These are phyloP conservation scores for Nasonovia ribisnigri DNA, from an alignment of 2,888 invertebrate genomes.

Conservation along the genomic window DNA sequence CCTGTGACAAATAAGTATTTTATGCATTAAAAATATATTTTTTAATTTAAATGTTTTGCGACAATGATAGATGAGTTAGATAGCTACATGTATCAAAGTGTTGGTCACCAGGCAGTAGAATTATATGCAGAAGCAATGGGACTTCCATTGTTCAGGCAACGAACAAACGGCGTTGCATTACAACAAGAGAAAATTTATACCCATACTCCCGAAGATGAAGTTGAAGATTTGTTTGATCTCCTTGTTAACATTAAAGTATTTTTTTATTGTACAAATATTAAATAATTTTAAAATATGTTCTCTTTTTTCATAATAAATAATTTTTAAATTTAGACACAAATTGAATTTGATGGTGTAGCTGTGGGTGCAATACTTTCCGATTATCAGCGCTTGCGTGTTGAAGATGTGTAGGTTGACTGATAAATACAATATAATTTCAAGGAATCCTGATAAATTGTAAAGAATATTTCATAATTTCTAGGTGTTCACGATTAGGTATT, in stretches of 20 bases:
- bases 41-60: conserved; percentile 61
- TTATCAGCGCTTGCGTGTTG: conserved; percentile 97
- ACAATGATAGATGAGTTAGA: conserved; percentile 84
- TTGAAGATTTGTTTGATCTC: conserved; percentile 93
- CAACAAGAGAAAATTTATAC: conserved; percentile 84
- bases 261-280: neutral
- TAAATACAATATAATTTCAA: conserved; percentile 24
- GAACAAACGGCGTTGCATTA: conserved; percentile 87
- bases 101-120: conserved; percentile 94
- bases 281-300: conserved; percentile 22
- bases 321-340: conserved; percentile 71
- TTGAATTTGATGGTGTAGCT: conserved; percentile 90
- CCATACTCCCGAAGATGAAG: conserved; percentile 91
- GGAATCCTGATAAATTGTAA: conserved; percentile 62
- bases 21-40: neutral
- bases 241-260: conserved; percentile 81
- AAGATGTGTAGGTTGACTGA: conserved; percentile 88
- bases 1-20: neutral
- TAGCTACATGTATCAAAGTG: conserved; percentile 99
- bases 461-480: conserved; percentile 71
- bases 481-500: conserved; percentile 90
- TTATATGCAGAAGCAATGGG: conserved; percentile 94
- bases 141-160: conserved; percentile 87
- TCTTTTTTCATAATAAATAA: neutral
- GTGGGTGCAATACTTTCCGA: conserved; percentile 98